Percentiles rank a stretch among this genome's conserved stretches.
Conservation (phyloP, 2,888 invertebrate genomes). For the Blastobasis lacticolella region DNA sequence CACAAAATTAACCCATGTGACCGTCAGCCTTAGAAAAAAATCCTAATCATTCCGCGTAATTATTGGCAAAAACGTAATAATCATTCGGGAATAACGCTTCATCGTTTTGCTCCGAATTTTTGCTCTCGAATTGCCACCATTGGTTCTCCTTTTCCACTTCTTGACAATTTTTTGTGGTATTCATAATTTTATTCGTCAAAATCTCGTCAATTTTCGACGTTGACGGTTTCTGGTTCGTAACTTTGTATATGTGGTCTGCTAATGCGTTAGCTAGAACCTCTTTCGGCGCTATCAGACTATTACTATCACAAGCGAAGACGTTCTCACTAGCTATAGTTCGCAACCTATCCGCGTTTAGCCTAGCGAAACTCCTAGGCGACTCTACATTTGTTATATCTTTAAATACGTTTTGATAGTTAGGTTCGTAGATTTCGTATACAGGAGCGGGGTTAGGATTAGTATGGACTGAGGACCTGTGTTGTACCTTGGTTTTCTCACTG, state of each 20-base stretch:
- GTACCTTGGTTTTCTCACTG: slow-evolving; percentile 67
- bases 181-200: slow-evolving; percentile 60
- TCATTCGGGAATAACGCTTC: slow-evolving; percentile 40
- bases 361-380: slow-evolving; percentile 52
- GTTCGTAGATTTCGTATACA: slow-evolving; percentile 27
- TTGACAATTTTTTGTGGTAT: slow-evolving; percentile 22
- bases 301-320: slow-evolving; percentile 44
- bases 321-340: slow-evolving; percentile 48
- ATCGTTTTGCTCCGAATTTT: slow-evolving; percentile 40
- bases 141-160: slow-evolving; percentile 49
- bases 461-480: slow-evolving; percentile 65
- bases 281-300: slow-evolving; percentile 58
- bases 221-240: slow-evolving; percentile 69
- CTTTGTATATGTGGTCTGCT: slow-evolving; percentile 67
- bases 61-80: slow-evolving; percentile 12
- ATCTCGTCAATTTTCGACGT: slow-evolving; percentile 63
- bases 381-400: slow-evolving; percentile 56
- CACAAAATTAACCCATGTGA: no score
- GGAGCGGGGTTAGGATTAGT: slow-evolving; percentile 54
- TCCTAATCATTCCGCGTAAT: slow-evolving; percentile 8
- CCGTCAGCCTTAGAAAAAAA: no score
- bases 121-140: slow-evolving; percentile 50
- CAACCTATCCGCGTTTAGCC: slow-evolving; percentile 61
- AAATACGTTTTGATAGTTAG: slow-evolving; percentile 25
- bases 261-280: slow-evolving; percentile 60